Conservation (phyloP, 1,140 invertebrate species). For the Drosophila trapezifrons region DNA sequence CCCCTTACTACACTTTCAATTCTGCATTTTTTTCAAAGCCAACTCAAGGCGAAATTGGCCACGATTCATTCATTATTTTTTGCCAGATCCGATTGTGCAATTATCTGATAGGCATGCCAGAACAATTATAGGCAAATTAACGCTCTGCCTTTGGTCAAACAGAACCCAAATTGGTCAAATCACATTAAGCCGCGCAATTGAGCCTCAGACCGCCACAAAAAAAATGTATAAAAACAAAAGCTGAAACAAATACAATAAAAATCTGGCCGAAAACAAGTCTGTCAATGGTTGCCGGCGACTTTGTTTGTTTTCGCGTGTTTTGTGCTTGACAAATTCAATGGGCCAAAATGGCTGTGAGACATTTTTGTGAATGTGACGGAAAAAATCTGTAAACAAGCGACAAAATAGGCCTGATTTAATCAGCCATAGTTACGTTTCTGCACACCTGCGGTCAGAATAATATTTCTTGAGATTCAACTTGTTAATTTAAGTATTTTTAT, state of each 20-base stretch:
- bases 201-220: conserved; percentile 24
- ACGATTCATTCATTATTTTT: conserved; percentile 43
- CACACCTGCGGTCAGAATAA: background rate
- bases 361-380: conserved; percentile 70
- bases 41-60: conserved; percentile 9
- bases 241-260: conserved; percentile 8
- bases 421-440: conserved; percentile 28
- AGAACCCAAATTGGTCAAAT: conserved; percentile 71
- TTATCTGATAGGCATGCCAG: conserved; percentile 43
- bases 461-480: too few species aligned
- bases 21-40: conserved; percentile 11
- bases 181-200: conserved; percentile 65
- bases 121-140: conserved; percentile 76
- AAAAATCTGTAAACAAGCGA: conserved; percentile 65
- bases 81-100: conserved; percentile 38
- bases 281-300: conserved; percentile 59
- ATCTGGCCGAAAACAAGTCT: conserved; percentile 43
- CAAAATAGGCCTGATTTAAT: conserved; percentile 68
- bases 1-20: conserved; percentile 5
- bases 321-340: conserved; percentile 65
- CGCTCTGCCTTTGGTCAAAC: conserved; percentile 50
- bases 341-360: conserved; percentile 65
- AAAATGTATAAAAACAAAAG: conserved; percentile 24
- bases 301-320: conserved; percentile 46
- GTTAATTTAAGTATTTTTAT: too few species aligned